Evolutionary conservation across 2,888 invertebrate genomes (phyloP).

Genomic region (Bursaphelenchus okinawaensis): DNA sequence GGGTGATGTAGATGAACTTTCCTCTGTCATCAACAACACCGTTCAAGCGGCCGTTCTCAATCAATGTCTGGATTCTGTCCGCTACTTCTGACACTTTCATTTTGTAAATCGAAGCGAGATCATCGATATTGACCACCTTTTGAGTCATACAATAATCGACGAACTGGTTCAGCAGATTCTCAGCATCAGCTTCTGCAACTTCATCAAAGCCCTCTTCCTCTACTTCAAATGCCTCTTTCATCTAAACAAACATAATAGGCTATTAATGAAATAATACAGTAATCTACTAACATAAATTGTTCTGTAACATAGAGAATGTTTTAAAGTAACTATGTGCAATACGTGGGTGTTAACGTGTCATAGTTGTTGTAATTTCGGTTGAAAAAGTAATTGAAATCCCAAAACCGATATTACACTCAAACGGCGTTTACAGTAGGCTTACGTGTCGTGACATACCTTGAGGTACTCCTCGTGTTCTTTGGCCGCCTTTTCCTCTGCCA

Average conservation of each 20-base stretch:
- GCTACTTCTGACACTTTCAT: conserved; percentile 60
- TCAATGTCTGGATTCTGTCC: conserved; percentile 74
- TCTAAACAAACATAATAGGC: too few species aligned
- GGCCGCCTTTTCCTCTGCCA: conserved; percentile 39
- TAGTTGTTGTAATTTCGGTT: too few species aligned
- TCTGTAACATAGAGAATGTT: too few species aligned
- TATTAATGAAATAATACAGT: conserved; percentile 9
- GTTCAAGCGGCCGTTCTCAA: conserved; percentile 76
- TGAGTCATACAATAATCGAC: conserved; percentile 47
- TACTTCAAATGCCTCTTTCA: conserved; percentile 53
- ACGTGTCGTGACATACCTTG: conserved; percentile 28
- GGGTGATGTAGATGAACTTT: conserved; percentile 94
- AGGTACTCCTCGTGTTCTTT: conserved; percentile 55
- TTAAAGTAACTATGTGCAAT: too few species aligned
- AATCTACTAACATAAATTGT: too few species aligned
- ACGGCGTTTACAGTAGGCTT: background rate
- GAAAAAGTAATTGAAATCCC: too few species aligned
- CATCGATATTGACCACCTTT: conserved; percentile 57
- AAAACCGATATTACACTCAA: background rate
- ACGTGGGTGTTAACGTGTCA: too few species aligned
- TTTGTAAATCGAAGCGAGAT: conserved; percentile 50
- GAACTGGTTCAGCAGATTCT: conserved; percentile 49
- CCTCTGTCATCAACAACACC: conserved; percentile 96
- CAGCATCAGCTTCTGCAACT: conserved; percentile 47
- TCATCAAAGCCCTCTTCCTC: conserved; percentile 54